Percentiles rank a stretch among this genome's conserved stretches.
These are phyloP conservation scores for Serrognathus titanus DNA, from an alignment of 2,888 invertebrate genomes.

Conservation along the genomic window DNA sequence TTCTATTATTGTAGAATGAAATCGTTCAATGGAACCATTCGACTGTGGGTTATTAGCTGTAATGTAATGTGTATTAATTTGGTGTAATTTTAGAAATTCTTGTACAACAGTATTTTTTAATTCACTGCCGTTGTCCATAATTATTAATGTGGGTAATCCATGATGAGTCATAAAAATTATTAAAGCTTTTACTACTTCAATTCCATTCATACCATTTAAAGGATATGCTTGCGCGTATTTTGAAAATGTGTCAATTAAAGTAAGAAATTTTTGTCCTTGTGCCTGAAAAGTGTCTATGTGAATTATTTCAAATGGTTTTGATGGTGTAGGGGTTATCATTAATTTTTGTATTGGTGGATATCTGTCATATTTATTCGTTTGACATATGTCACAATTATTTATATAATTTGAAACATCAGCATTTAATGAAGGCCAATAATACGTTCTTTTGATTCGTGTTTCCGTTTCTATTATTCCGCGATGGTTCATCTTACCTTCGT, in stretches of 20 bases:
- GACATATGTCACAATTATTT: slow-evolving; percentile 1
- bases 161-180: background rate
- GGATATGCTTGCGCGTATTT: slow-evolving; percentile 14
- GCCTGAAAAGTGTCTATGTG: slow-evolving; percentile 13
- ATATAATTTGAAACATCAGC: background rate
- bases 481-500: slow-evolving; percentile 1
- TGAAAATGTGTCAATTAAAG: slow-evolving; percentile 14
- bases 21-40: background rate
- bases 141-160: background rate
- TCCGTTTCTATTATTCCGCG: slow-evolving; percentile 1
- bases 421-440: background rate
- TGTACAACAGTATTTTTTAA: background rate
- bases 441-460: background rate
- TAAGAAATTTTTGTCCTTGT: slow-evolving; percentile 14
- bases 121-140: background rate
- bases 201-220: slow-evolving; percentile 3
- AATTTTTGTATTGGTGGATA: background rate
- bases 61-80: background rate
- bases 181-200: background rate
- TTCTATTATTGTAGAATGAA: background rate
- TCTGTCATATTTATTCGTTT: background rate
- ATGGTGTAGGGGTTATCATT: background rate
- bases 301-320: slow-evolving; percentile 13
- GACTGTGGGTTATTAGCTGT: background rate
- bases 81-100: background rate